Percentiles rank a stretch among this genome's conserved stretches.
Evolutionary conservation across 2,797 vertebrate genomes (phyloP).

Genomic region (Hybognathus amarus): DNA sequence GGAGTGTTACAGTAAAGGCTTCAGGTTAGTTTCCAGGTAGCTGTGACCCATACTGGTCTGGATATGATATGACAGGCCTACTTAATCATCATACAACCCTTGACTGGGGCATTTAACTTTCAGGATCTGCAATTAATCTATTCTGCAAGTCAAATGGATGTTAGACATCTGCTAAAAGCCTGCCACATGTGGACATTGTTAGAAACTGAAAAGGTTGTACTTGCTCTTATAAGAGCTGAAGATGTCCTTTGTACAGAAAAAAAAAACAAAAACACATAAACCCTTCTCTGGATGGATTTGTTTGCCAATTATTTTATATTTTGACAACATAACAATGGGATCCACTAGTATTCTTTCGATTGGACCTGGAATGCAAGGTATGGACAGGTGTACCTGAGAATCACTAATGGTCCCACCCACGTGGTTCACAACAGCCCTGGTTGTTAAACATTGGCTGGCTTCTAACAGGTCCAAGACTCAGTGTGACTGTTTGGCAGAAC

Average conservation of each 20-base stretch:
- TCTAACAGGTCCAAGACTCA: slow-evolving; percentile 19
- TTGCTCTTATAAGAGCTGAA: neutral
- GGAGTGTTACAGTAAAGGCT: neutral
- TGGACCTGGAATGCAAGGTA: neutral
- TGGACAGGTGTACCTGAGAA: neutral
- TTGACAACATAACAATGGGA: neutral
- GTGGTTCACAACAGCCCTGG: slow-evolving; percentile 4
- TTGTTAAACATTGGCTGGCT: neutral
- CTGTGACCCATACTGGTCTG: neutral
- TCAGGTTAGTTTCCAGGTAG: neutral
- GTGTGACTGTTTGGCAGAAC: neutral
- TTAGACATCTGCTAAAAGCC: neutral
- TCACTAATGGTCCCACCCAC: slow-evolving; percentile 20
- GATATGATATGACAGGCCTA: neutral
- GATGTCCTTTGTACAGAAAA: neutral
- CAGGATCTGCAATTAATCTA: neutral
- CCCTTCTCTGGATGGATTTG: neutral
- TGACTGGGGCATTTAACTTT: slow-evolving; percentile 14
- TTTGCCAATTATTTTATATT: neutral
- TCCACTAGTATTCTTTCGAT: too few relatives aligned
- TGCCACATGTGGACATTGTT: neutral
- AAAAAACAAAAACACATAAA: neutral
- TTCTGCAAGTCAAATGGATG: neutral
- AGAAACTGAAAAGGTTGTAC: neutral
- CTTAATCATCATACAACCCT: neutral